Evolutionary conservation across 30 jellyfish, hydroid and myxozoan genomes (phyloP).

Genomic region (Cassiopea xamachana): DNA sequence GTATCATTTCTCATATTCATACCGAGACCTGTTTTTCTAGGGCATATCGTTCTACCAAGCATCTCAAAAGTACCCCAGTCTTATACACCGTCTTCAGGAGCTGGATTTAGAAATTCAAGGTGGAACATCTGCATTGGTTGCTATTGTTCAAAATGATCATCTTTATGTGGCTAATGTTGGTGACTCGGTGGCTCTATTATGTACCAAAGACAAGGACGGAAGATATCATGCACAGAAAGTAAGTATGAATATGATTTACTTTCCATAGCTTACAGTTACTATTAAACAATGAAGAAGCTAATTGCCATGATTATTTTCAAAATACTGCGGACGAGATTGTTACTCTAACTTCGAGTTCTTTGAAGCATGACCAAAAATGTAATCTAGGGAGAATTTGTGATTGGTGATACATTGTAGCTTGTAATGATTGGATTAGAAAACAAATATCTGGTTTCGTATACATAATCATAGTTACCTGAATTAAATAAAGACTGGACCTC

Average conservation of each 20-base stretch:
- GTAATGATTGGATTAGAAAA: too few relatives aligned
- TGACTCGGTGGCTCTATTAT: conserved; percentile 86
- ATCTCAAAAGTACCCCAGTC: conserved; percentile 78
- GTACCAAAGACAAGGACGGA: conserved; percentile 69
- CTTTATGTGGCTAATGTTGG: conserved; percentile 91
- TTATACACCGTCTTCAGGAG: conserved; percentile 77
- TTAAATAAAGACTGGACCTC: too few relatives aligned
- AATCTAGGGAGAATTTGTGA: too few relatives aligned
- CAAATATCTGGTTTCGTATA: too few relatives aligned
- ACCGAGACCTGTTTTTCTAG: conserved; percentile 4
- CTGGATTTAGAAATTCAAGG: conserved; percentile 86
- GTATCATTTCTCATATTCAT: neutral
- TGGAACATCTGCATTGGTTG: conserved; percentile 90
- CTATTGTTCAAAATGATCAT: conserved; percentile 63
- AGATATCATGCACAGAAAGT: conserved; percentile 87
- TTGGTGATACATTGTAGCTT: too few relatives aligned
- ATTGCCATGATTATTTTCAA: too few relatives aligned
- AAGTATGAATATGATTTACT: neutral
- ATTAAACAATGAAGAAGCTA: too few relatives aligned
- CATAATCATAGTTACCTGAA: too few relatives aligned
- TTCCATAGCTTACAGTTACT: too few relatives aligned
- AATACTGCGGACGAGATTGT: too few relatives aligned
- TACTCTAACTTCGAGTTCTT: too few relatives aligned
- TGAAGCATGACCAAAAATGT: too few relatives aligned
- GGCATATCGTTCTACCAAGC: conserved; percentile 75